Percentiles rank a stretch among this genome's conserved stretches.
Conservation (phyloP, 1,140 invertebrate species). For the Maconellicoccus hirsutus region DNA sequence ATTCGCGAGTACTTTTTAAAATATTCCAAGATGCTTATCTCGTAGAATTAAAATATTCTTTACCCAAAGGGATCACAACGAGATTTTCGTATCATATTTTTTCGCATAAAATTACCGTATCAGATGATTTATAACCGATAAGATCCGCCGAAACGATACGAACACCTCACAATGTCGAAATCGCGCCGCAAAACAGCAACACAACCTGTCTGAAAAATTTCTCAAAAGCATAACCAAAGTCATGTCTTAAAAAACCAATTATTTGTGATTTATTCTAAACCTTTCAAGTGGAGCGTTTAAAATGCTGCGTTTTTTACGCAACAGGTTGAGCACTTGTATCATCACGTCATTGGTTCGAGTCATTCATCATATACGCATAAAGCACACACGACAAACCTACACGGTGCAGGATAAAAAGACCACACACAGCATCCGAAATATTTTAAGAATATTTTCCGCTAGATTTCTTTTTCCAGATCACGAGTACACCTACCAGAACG, state of each 20-base stretch:
- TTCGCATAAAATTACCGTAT: neutral
- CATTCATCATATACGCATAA: neutral
- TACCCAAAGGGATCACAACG: neutral
- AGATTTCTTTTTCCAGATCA: neutral
- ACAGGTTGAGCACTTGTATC: neutral
- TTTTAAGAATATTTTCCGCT: neutral
- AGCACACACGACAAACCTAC: neutral
- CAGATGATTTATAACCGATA: neutral
- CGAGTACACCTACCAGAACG: neutral
- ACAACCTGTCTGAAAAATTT: neutral
- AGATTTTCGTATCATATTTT: neutral
- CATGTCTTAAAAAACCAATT: neutral
- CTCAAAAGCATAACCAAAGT: too few relatives aligned
- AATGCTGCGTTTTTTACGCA: neutral
- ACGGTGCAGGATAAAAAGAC: neutral
- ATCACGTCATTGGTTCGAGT: neutral
- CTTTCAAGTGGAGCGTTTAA: neutral
- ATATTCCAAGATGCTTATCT: neutral
- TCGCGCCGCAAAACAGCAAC: neutral
- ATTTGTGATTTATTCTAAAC: neutral
- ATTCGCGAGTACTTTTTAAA: neutral
- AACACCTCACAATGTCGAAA: constrained; percentile 3
- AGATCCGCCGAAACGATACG: neutral
- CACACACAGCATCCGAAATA: neutral
- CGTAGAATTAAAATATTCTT: neutral